Evolutionary conservation across 1,140 invertebrate species (phyloP).

Genomic region (Drosophila kohkoa): DNA sequence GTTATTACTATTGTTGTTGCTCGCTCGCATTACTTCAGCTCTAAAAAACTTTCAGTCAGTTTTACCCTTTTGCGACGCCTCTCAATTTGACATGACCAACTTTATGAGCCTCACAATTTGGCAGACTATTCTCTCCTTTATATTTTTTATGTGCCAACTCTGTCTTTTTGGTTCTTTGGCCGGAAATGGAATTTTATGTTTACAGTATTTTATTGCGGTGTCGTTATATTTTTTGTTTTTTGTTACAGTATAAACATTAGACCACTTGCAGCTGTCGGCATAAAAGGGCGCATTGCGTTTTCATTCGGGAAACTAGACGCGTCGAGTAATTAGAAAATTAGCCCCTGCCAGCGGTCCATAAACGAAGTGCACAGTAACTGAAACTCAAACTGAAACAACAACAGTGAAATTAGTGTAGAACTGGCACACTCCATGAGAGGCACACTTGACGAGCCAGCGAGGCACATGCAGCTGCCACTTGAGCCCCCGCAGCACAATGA

Average conservation of each 20-base stretch:
- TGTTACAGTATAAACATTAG: constrained; percentile 24
- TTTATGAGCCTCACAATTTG: constrained; percentile 67
- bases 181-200: constrained; percentile 50
- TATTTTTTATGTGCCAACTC: constrained; percentile 29
- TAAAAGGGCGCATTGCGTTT: constrained; percentile 63
- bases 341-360: constrained; percentile 72
- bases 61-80: constrained; percentile 38
- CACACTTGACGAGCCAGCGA: constrained; percentile 61
- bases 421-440: constrained; percentile 63
- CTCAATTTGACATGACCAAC: constrained; percentile 60
- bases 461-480: constrained; percentile 64
- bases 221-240: background rate
- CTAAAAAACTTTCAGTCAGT: constrained; percentile 48
- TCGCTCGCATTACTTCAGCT: constrained; percentile 48
- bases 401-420: constrained; percentile 14
- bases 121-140: constrained; percentile 25
- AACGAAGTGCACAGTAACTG: constrained; percentile 55
- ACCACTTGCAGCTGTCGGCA: constrained; percentile 29
- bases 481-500: constrained; percentile 54
- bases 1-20: constrained; percentile 11
- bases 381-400: constrained; percentile 30
- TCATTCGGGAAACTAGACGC: constrained; percentile 67
- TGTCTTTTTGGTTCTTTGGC: constrained; percentile 18
- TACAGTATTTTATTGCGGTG: constrained; percentile 32
- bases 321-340: constrained; percentile 80